Conservation (phyloP, 2,888 invertebrate genomes). For the Lasioglossum figueresi region DNA sequence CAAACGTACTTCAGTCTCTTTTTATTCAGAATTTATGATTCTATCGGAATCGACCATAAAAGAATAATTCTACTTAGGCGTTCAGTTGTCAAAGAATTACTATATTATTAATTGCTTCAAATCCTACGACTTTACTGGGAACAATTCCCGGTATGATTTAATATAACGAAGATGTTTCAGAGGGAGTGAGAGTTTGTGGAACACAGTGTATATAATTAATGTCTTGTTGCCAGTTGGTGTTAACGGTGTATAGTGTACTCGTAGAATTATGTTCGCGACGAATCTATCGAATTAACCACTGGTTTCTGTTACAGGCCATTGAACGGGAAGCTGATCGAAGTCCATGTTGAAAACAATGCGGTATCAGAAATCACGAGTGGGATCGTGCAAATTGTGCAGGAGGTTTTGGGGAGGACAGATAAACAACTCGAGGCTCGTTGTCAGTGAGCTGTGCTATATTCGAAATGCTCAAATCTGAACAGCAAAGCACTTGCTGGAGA, state of each 20-base stretch:
- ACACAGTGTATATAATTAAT: neutral
- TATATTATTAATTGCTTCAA: neutral
- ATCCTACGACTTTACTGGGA: neutral
- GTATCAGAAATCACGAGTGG: conserved; percentile 32
- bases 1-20: no score
- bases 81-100: no score
- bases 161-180: neutral
- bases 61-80: no score
- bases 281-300: neutral
- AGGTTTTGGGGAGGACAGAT: conserved; percentile 22
- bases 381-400: conserved; percentile 21
- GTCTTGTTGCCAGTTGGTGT: neutral
- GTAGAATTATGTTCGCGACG: neutral
- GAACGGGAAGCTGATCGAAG: neutral
- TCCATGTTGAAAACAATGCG: neutral
- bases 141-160: neutral
- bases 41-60: no score
- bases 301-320: conserved; percentile 2
- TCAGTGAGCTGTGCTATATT: conserved; percentile 61
- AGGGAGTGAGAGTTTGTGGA: neutral
- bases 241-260: neutral
- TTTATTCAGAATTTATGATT: no score
- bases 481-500: conserved; percentile 60
- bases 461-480: conserved; percentile 67
- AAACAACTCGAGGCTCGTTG: conserved; percentile 55